Base-by-base conservation (phyloP, 2,888 invertebrate species). In the Adelphocoris suturalis region DNA sequence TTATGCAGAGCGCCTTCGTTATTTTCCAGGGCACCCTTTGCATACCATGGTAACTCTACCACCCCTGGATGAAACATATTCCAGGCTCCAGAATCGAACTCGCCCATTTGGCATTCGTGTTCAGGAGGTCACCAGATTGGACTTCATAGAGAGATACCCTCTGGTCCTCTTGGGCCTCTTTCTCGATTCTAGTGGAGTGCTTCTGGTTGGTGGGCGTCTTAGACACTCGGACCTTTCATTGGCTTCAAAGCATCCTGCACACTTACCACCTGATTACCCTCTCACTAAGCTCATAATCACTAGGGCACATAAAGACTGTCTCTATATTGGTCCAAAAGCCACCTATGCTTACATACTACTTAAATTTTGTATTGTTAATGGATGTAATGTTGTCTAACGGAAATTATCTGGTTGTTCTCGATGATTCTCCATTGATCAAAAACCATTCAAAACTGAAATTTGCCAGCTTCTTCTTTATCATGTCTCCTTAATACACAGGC, bases 371-470 rank as follows among this genome's bases (percentile, higher is more conserved):
- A 61, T 75, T 27, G 14, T 86, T 3, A 57, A 86, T 68, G 86
- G 86, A 13, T 9, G 28, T 4, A 11, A 28, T 14, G 1, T 12
- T 27, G 86, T 75, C n/a, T 75, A 75, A 61, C 7, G 37, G 23
- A 27, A n/a, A 16, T 37, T 86, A 0, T 11, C 47, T 27, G 46
- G 47, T 14, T 86, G 86, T 68, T 3, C 16, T 12, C 61, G 23
- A 16, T 86, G 86, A 46, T 61, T 47, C n/a, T 48, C 61, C 14
- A 28, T 68, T n/a, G 75, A 86, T 7, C 86, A 61, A 12, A 86
- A 86, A 86, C 86, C 86, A 61, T 68, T 61, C 27, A 16, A 86
- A 68, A 61, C 57, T 16, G 19, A 52, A 55, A 86, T 86, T 61
- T 61, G 86, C 16, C 46, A 86, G n/a, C 48, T 86, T 47, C 86